Evolutionary conservation across 92 coral and sea anemone species (phyloP), one percentile per base, ranked within the genome.

Genomic region (Bergia sp.): DNA sequence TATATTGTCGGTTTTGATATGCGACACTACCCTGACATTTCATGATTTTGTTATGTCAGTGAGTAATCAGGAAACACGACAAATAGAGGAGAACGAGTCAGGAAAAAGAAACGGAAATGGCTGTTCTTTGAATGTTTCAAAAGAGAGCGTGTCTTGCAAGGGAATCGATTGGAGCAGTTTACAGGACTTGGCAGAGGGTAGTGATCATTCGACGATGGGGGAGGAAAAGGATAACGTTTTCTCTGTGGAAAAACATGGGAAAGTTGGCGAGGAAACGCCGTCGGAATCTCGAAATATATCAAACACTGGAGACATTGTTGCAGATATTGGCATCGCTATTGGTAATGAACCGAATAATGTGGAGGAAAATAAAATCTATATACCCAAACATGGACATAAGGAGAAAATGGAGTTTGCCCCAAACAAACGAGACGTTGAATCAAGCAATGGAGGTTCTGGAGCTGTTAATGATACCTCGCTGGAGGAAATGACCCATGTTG

Each of bases 251-350:
- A 71, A 44, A 69, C 78, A 36, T 71, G 78, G 36, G 38, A 47
- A 72, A 69, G 79, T 67, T 69, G 36, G 41, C 42, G n/a, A 15
- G 69, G 75, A 53, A 84, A 49, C 79, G 1, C 21, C 58, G 38
- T 84, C 40, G 40, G 87, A 84, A 37, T 84, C 72, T 69, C 78
- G 87, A 69, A 84, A 84, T 72, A 49, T 80, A 53, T 53, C 6
- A 0, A 21, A 20, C 38, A 84, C 45, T 44, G 57, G 78, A 29
- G 42, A 45, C 2, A 84, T 21, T 84, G 64, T n/a, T 16, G 42
- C 7, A 18, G 64, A 84, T 84, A 84, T 84, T 72, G 87, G 64
- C 12, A 39, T 2, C 23, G 16, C 64, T 4, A 42, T 47, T 43
- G 75, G 47, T 71, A 29, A 29, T 29, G 29, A 29, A 29, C 37